Percentiles rank a stretch among this genome's conserved stretches.
These are phyloP conservation scores for Aplysina aerophoba DNA, from an alignment of 37 sponge, comb jelly and placozoan species.

Conservation along the genomic window DNA sequence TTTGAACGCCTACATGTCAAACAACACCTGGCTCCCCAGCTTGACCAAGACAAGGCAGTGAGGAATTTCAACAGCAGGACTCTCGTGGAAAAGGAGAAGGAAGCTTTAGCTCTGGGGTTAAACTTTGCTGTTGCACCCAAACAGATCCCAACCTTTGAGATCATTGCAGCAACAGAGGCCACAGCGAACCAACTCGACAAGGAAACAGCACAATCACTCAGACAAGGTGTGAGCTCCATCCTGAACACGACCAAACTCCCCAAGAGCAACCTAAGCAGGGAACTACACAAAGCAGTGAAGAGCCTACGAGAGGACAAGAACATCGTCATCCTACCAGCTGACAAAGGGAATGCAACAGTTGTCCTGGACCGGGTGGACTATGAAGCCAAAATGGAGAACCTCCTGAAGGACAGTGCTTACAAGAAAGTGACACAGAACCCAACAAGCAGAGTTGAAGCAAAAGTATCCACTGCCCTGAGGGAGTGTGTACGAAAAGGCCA, in stretches of 20 bases:
- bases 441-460: slow-evolving; percentile 4
- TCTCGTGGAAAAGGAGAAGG: slow-evolving; percentile 11
- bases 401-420: slow-evolving; percentile 19
- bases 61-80: slow-evolving; percentile 25
- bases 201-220: slow-evolving; percentile 8
- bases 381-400: background rate
- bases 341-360: slow-evolving; percentile 33
- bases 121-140: slow-evolving; percentile 17
- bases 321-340: slow-evolving; percentile 38
- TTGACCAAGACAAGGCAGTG: slow-evolving; percentile 29
- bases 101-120: background rate
- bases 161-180: slow-evolving; percentile 35
- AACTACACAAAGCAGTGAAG: slow-evolving; percentile 3
- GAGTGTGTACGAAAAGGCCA: background rate
- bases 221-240: background rate
- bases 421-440: background rate
- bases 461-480: slow-evolving; percentile 6
- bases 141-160: slow-evolving; percentile 14
- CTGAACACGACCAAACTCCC: slow-evolving; percentile 2
- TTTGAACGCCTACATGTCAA: slow-evolving; percentile 4
- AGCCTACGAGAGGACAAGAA: slow-evolving; percentile 9
- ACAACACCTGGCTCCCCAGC: background rate
- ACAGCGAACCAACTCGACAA: slow-evolving; percentile 18
- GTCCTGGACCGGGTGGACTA: slow-evolving; percentile 24
- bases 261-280: background rate